Base-by-base conservation (phyloP, 1,140 invertebrate genomes). In the Oreohelix idahoensis region DNA sequence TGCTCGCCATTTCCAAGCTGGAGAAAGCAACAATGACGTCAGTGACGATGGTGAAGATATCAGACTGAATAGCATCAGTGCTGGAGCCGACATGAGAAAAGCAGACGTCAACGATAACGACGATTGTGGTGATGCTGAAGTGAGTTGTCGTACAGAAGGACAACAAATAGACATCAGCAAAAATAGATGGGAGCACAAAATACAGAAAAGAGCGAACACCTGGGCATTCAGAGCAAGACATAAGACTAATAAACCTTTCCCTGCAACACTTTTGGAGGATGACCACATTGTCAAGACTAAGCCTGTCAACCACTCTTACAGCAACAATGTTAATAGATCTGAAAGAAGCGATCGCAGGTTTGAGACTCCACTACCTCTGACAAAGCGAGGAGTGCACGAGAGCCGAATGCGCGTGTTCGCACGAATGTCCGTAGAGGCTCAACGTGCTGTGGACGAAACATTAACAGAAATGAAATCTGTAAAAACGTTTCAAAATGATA, bases 361-460 rank as follows among this genome's bases (percentile, higher is more conserved):
- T 15, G 42, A 45, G 11, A 8, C 45, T 78, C 0, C 35, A 32
- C 17, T 58, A 32, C 76, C 76, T 58, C 76, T 78, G 2, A 58
- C 76, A 53, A 26, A 4, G 35, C n/a, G 20, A 35, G 69, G 20
- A 36, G 45, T 51, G 10, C n/a, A 70, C 39, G 78, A 38, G 13
- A 32, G 35, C 23, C 51, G 73, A 29, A 73, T 53, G 66, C 66
- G 81, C 5, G 69, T 85, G 38, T 83, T 89, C 75, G 84, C 85
- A 8, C 81, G 87, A n/a, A 89, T 89, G 88, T 89, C 88, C 10
- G 32, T 82, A 29, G 88, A 89, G 77, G 88, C 88, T 15, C 85
- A 85, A n/a, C 83, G 85, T 51, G 88, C 88, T 29, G 81, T 88
- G 49, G 84, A 75, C 17, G 86, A 89, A 77, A 89, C 87, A 0